A percentile compares a stretch with the other conserved stretches of the same genome.
phyloP scores from a whole-genome alignment of 35 echinoderm and acorn worm genomes.

The Ptychodera flava region DNA sequence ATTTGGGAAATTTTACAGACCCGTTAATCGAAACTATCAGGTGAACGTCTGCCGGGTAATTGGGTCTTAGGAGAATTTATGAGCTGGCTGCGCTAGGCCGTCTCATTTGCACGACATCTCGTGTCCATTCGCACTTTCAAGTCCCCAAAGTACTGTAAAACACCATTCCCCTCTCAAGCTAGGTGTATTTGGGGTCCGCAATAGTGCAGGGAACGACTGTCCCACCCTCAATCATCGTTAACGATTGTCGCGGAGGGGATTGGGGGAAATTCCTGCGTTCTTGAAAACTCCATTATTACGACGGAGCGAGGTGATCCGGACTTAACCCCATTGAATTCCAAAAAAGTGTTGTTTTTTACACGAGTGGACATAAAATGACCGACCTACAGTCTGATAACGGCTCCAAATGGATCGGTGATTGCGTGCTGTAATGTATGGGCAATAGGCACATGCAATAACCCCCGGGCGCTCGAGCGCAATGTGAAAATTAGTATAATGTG shows the following conservation, averaged over 20 bases:
- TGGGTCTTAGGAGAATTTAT: neutral
- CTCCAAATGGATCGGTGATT: no score
- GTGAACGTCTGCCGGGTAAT: neutral
- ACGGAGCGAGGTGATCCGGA: neutral
- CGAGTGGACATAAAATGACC: no score
- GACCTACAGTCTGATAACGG: no score
- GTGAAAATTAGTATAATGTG: no score
- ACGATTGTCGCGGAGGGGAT: neutral
- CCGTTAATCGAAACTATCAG: neutral
- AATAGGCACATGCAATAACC: no score
- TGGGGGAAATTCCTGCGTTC: neutral
- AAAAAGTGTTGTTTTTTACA: no score
- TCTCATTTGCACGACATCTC: neutral
- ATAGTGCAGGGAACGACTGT: neutral
- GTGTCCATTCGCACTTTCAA: neutral
- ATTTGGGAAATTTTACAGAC: constrained; percentile 1
- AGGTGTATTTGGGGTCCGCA: neutral
- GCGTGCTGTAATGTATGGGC: no score
- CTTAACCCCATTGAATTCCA: neutral
- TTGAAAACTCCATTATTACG: neutral
- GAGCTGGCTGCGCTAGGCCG: neutral
- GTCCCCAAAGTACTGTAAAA: neutral
- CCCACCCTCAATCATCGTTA: neutral
- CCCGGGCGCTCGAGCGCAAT: no score
- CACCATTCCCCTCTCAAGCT: neutral